A percentile compares a stretch with the other conserved stretches of the same genome.
Conservation (phyloP, 2,797 vertebrate species). For the Hypotaenidia okinawae region DNA sequence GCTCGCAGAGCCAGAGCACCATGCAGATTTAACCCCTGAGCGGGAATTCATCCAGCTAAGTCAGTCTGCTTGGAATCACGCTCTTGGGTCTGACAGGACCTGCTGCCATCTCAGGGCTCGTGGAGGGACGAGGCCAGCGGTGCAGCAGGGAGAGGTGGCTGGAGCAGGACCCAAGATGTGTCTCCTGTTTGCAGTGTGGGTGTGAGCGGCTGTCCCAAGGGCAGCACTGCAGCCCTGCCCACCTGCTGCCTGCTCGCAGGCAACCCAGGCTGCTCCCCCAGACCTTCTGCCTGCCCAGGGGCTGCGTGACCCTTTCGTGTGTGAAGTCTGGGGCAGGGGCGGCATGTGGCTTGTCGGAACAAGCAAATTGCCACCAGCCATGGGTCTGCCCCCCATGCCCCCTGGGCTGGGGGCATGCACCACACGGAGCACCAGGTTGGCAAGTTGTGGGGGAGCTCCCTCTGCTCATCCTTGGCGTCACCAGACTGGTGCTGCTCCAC, state of each 20-base stretch:
- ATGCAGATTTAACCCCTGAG: background rate
- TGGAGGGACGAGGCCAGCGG: accelerated
- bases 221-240: background rate
- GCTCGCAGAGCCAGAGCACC: background rate
- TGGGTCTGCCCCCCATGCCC: background rate
- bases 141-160: background rate
- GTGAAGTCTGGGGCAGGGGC: accelerated
- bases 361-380: accelerated
- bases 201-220: background rate
- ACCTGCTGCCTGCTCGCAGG: background rate
- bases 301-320: background rate
- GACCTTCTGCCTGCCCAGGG: background rate
- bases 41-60: background rate
- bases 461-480: accelerated
- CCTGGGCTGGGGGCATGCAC: background rate
- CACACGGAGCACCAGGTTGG: background rate
- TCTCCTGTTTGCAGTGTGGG: background rate
- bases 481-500: accelerated
- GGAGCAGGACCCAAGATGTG: background rate
- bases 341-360: background rate
- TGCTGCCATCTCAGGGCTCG: accelerated
- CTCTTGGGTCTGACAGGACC: accelerated
- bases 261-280: background rate
- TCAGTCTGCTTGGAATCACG: accelerated
- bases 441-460: background rate